Conservation (phyloP, 2,888 invertebrate genomes). For the Charanyca ferruginea region DNA sequence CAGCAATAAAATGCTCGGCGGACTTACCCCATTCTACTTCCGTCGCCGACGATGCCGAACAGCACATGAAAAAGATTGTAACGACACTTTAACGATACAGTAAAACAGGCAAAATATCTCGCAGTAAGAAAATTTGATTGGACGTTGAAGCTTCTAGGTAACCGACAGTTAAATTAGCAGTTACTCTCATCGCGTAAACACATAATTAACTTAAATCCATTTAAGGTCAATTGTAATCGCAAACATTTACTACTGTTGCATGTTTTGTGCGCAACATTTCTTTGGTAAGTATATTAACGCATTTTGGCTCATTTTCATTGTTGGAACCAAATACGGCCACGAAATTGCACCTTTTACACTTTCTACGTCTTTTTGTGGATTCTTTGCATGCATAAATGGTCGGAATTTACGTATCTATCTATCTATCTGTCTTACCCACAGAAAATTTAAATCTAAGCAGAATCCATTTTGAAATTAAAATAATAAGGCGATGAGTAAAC, state of each 20-base stretch:
- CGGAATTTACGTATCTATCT: constrained; percentile 3
- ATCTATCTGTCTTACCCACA: constrained; percentile 6
- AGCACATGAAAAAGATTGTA: constrained; percentile 89
- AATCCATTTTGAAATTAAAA: too few species aligned
- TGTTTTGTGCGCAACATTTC: not conserved
- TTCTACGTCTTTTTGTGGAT: constrained; percentile 21
- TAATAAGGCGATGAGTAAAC: too few species aligned
- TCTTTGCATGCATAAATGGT: constrained; percentile 16
- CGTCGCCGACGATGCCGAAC: constrained; percentile 75
- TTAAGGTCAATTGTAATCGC: constrained; percentile 57
- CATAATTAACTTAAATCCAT: constrained; percentile 67
- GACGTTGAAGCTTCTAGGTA: constrained; percentile 81
- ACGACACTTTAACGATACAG: constrained; percentile 86
- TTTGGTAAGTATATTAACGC: constrained; percentile 20
- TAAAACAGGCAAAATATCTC: constrained; percentile 81
- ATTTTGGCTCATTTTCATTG: constrained; percentile 16
- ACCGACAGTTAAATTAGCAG: constrained; percentile 75
- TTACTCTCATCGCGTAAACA: constrained; percentile 71
- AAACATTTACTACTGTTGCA: not conserved
- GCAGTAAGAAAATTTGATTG: constrained; percentile 82
- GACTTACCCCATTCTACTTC: constrained; percentile 92
- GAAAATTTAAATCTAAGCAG: too few species aligned
- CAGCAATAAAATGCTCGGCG: constrained; percentile 76
- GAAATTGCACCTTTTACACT: constrained; percentile 21
- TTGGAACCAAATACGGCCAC: constrained; percentile 22